Evolutionary conservation across 2,888 invertebrate species (phyloP), one percentile per base, ranked within the genome.

Genomic region (Nudaria mundana): DNA sequence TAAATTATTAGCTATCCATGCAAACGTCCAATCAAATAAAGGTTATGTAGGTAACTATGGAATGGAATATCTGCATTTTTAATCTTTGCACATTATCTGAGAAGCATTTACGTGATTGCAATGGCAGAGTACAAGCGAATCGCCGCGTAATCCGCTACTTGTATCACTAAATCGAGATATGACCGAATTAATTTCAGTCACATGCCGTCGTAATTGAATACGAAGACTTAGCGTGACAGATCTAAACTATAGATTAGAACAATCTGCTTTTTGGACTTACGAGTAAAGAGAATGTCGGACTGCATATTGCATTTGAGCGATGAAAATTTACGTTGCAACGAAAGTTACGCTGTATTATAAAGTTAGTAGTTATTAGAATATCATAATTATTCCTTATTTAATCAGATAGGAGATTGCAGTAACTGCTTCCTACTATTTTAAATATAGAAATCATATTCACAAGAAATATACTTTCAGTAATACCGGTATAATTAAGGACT

Each of bases 111-210:
- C 66, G 70, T 67, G 77, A 82, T 77, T 78, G 76, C 70, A 68
- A 63, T 59, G 45, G 60, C 63, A 61, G 50, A 62, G 61, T 62
- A 69, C 62, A 65, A 75, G 80, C 84, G 81, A 84, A 87, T 86
- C 79, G 83, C 60, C 74, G 69, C 54, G 69, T 85, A 86, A 87
- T 86, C 82, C 77, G 62, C 74, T 76, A 75, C 79, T 78, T 74
- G 72, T 77, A 76, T 76, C 71, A 71, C 66, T 62, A 72, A 73
- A 82, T 81, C 77, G 74, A 66, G 79, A 82, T 81, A 81, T 76
- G 73, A 63, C 63, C 67, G 77, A 81, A 84, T 84, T 83, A 85
- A 86, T 83, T 78, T 78, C 57, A 71, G 71, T 64, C 76, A 71
- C 72, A 71, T 71, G 80, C 69, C 67, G 59, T 49, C 52, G 69